These are phyloP conservation scores for Leucosticte australis DNA, from an alignment of 2,113 vertebrate genomes.

Conservation along the genomic window DNA sequence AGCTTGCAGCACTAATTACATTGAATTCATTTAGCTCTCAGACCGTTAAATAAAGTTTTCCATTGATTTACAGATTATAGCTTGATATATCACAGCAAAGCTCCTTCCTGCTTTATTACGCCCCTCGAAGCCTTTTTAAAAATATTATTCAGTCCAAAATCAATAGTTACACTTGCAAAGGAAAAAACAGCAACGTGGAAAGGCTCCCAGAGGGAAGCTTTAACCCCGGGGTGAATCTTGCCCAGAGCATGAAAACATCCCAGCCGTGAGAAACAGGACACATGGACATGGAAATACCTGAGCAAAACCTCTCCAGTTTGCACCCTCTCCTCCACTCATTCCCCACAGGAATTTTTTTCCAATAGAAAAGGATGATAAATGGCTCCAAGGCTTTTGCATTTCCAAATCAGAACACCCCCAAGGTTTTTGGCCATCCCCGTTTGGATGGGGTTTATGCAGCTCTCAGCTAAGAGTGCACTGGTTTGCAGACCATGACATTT, in stretches of 20 bases:
- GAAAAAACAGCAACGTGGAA: background rate
- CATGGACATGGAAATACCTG: fast-evolving
- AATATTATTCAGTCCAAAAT: conserved; percentile 47
- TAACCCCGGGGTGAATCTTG: background rate
- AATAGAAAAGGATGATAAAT: background rate
- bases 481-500: background rate
- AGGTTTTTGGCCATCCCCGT: background rate
- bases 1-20: conserved; percentile 55
- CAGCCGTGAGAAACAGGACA: background rate
- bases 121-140: background rate
- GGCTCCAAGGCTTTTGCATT: background rate
- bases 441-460: background rate
- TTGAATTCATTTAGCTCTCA: conserved; percentile 37
- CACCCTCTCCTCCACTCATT: background rate
- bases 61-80: conserved; percentile 54
- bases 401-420: background rate
- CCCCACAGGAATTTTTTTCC: background rate
- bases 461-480: background rate
- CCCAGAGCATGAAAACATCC: background rate
- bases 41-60: conserved; percentile 53
- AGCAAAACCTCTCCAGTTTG: background rate
- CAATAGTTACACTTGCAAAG: conserved; percentile 8
- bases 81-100: background rate
- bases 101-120: conserved; percentile 21
- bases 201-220: background rate